Conservation (phyloP, 2,113 vertebrate species). For the Climacteris rufus region DNA sequence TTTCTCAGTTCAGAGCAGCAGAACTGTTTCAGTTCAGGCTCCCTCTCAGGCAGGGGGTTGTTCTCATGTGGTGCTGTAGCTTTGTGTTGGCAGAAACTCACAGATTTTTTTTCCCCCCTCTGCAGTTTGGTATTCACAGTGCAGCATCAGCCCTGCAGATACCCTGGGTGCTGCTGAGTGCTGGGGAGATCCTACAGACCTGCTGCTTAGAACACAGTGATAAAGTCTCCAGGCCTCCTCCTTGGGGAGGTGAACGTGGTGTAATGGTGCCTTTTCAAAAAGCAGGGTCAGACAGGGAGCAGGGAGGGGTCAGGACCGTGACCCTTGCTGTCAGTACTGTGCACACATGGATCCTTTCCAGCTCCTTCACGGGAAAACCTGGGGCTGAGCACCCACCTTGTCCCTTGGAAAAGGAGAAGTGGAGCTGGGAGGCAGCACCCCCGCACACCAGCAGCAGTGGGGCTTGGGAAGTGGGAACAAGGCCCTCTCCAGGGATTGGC, state of each 20-base stretch:
- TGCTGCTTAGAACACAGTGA: background rate
- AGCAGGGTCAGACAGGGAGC: background rate
- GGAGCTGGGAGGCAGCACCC: background rate
- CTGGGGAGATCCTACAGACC: background rate
- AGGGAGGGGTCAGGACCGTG: background rate
- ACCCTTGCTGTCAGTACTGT: background rate
- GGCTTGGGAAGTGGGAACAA: background rate
- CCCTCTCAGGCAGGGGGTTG: accelerated
- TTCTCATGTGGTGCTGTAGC: background rate
- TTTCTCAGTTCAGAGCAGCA: background rate
- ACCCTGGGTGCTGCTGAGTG: background rate
- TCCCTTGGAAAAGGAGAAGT: background rate
- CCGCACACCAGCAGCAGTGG: too few relatives aligned
- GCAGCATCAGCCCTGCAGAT: accelerated
- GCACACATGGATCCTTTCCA: background rate
- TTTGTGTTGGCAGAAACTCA: background rate
- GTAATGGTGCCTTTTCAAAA: background rate
- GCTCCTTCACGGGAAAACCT: background rate
- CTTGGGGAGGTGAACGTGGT: background rate
- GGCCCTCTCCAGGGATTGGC: background rate
- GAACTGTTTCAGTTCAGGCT: background rate
- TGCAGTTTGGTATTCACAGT: background rate
- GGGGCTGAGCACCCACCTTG: background rate
- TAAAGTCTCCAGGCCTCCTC: background rate
- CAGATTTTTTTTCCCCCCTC: background rate